Conservation (phyloP, 2,113 vertebrate genomes). For the Piaya cayana region DNA sequence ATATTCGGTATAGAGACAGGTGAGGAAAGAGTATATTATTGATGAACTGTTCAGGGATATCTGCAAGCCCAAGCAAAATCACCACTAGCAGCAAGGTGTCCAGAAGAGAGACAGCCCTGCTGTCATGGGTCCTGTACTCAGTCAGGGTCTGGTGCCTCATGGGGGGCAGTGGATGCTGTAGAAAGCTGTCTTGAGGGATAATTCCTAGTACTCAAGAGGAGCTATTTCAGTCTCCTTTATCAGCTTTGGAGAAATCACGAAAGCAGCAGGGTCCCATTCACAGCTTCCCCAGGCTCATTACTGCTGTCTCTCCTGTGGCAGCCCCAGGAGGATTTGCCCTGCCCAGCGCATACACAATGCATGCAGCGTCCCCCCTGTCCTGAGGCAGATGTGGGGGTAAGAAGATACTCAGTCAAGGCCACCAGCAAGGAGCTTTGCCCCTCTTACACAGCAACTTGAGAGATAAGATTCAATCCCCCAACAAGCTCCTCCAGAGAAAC, state of each 20-base stretch:
- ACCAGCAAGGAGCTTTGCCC: neutral
- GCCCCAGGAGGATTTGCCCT: neutral
- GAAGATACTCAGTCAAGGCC: neutral
- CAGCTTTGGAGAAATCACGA: neutral
- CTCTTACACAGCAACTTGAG: fast-evolving
- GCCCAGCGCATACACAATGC: neutral
- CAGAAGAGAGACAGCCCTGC: neutral
- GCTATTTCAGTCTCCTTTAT: neutral
- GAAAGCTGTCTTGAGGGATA: neutral
- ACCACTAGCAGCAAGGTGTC: neutral
- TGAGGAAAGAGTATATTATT: neutral
- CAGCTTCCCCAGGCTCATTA: fast-evolving
- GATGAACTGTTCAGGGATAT: neutral
- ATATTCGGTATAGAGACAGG: neutral
- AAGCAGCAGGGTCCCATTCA: neutral
- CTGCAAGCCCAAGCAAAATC: neutral
- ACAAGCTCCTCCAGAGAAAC: neutral
- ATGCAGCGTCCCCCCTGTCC: neutral
- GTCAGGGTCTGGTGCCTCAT: neutral
- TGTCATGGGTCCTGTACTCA: fast-evolving
- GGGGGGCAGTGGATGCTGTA: fast-evolving
- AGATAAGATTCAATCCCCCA: neutral
- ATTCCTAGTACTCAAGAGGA: neutral
- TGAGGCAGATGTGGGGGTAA: neutral
- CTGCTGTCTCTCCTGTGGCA: neutral